Conservation (phyloP, 2,888 invertebrate species). For the Chironomus riparius region DNA sequence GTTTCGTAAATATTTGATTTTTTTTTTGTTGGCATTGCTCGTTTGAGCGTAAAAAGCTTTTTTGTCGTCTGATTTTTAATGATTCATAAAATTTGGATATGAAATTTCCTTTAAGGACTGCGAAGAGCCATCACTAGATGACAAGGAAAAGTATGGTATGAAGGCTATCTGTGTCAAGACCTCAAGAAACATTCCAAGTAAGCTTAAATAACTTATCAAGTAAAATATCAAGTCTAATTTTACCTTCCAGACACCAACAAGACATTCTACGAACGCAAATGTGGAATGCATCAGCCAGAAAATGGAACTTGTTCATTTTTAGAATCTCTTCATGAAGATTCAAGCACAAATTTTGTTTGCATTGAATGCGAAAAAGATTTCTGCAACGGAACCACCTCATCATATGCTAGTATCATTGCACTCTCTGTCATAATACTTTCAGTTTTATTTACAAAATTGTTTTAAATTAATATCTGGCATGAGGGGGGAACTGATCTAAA, state of each 20-base stretch:
- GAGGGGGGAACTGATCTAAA: not conserved
- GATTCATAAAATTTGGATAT: too few relatives aligned
- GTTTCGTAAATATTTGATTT: too few relatives aligned
- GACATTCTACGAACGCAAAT: not conserved
- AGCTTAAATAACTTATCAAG: not conserved
- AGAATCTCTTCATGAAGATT: not conserved
- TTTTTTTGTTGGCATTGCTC: too few relatives aligned
- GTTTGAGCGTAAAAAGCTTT: too few relatives aligned
- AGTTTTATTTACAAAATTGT: not conserved
- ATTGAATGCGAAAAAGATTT: not conserved
- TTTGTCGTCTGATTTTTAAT: too few relatives aligned
- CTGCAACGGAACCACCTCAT: not conserved
- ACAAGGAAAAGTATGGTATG: not conserved
- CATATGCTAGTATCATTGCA: not conserved
- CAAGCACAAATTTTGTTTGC: not conserved
- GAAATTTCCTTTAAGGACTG: not conserved
- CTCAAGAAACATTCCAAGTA: not conserved
- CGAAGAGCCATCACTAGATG: not conserved
- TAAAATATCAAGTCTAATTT: not conserved
- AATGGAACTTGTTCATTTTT: not conserved
- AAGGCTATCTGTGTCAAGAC: not conserved
- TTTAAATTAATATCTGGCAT: not conserved
- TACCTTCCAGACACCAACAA: not conserved
- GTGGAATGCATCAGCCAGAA: not conserved
- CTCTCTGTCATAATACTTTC: not conserved